phyloP scores from a whole-genome alignment of 2,888 invertebrate species.

The Pachymerium ferrugineum region DNA sequence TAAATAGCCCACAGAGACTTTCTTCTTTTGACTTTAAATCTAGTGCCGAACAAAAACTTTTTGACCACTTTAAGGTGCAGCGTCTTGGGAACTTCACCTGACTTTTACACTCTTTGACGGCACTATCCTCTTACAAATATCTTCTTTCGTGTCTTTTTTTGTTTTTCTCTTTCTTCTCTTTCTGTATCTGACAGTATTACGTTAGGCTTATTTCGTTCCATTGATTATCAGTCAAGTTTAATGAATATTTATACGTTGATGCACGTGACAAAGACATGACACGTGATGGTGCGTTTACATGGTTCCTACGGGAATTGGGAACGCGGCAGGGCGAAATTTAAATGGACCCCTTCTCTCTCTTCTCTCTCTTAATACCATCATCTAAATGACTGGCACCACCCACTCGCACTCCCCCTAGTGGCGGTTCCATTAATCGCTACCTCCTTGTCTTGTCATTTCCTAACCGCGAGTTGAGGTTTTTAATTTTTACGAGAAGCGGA shows the following conservation, averaged over 20 bases:
- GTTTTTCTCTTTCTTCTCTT: not conserved
- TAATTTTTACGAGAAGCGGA: not conserved
- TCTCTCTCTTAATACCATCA: not conserved
- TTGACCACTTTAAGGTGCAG: not conserved
- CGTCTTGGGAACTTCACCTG: not conserved
- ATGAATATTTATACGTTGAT: conserved; percentile 8
- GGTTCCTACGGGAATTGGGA: not conserved
- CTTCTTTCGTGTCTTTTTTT: not conserved
- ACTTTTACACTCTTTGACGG: not conserved
- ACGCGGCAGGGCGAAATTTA: conserved; percentile 6
- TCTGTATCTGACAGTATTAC: not conserved
- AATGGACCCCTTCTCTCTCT: not conserved
- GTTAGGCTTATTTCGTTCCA: not conserved
- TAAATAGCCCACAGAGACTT: not conserved
- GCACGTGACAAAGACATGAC: conserved; percentile 25
- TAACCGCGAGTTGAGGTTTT: not conserved
- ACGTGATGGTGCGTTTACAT: not conserved
- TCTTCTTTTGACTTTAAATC: not conserved
- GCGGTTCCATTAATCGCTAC: conserved; percentile 19
- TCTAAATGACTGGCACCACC: conserved; percentile 3
- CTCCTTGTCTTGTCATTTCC: conserved; percentile 23
- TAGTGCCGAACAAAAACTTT: not conserved
- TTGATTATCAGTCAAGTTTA: not conserved
- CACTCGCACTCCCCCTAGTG: not conserved
- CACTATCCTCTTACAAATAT: not conserved